Evolutionary conservation across 2,113 vertebrate species (phyloP).

Genomic region (Chiloscyllium plagiosum): DNA sequence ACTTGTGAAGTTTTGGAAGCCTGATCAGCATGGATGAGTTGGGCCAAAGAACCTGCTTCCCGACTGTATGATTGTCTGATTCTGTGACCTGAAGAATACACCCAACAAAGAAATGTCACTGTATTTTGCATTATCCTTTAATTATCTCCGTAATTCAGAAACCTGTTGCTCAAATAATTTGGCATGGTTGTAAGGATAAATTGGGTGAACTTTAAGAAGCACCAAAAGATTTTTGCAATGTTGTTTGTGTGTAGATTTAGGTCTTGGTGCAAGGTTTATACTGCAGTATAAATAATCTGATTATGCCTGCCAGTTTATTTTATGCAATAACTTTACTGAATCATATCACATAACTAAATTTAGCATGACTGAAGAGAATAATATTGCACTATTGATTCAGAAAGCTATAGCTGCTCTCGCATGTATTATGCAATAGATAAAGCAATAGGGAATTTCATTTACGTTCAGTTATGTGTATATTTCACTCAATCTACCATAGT

Average conservation of each 20-base stretch:
- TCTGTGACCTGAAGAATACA: not conserved
- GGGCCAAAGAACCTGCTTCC: too few species aligned
- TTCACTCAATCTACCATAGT: not conserved
- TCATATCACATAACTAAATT: not conserved
- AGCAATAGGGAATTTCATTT: not conserved
- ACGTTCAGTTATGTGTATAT: not conserved
- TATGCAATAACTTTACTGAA: not conserved
- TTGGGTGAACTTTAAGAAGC: not conserved
- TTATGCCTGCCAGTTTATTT: not conserved
- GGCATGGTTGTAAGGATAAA: not conserved
- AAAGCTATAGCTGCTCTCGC: not conserved
- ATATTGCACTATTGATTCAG: not conserved
- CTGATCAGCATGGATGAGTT: too few species aligned
- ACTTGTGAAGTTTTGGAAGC: too few species aligned
- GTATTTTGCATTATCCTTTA: not conserved
- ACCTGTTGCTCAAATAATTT: not conserved
- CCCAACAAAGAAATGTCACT: not conserved
- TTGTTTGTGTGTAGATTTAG: not conserved
- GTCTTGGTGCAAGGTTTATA: not conserved
- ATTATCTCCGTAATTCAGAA: not conserved
- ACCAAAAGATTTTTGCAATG: not conserved
- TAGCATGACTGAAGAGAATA: not conserved
- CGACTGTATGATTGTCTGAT: too few species aligned
- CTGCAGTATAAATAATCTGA: not conserved
- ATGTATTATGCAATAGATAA: not conserved